phyloP scores from a whole-genome alignment of 2,113 vertebrate genomes.

The Grallaria varia region DNA sequence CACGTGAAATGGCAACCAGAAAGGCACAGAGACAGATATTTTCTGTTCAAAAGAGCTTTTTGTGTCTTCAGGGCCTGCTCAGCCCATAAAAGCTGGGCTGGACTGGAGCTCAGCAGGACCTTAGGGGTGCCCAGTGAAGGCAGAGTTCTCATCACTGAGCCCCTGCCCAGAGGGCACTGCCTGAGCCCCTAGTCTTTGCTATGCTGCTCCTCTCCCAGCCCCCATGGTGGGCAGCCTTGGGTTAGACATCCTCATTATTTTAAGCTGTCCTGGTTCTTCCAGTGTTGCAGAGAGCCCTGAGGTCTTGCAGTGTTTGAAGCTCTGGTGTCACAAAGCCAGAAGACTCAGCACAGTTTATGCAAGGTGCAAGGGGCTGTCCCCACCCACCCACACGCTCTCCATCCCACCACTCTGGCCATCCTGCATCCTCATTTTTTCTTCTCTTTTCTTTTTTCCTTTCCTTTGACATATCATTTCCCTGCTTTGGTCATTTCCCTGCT shows the following conservation, averaged over 20 bases:
- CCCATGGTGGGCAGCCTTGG: neutral
- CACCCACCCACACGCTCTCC: fast-evolving
- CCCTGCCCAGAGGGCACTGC: neutral
- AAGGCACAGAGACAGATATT: neutral
- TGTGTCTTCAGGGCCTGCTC: neutral
- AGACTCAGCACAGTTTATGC: fast-evolving
- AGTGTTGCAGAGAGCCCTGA: neutral
- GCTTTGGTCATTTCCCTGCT: neutral
- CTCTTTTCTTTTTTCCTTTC: neutral
- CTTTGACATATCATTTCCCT: neutral
- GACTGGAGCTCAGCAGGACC: neutral
- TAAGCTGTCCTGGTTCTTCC: neutral
- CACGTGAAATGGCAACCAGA: neutral
- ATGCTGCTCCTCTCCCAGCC: neutral
- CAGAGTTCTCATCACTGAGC: fast-evolving
- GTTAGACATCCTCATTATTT: neutral
- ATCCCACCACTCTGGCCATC: neutral
- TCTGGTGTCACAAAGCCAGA: neutral
- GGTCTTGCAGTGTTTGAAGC: neutral
- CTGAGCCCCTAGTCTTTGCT: neutral
- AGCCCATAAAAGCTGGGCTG: neutral
- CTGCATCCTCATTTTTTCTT: neutral
- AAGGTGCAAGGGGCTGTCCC: neutral
- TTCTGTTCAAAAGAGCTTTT: neutral
- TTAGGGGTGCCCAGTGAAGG: neutral